Conservation (phyloP, 2,113 vertebrate genomes). For the Stigmatopora argus region DNA sequence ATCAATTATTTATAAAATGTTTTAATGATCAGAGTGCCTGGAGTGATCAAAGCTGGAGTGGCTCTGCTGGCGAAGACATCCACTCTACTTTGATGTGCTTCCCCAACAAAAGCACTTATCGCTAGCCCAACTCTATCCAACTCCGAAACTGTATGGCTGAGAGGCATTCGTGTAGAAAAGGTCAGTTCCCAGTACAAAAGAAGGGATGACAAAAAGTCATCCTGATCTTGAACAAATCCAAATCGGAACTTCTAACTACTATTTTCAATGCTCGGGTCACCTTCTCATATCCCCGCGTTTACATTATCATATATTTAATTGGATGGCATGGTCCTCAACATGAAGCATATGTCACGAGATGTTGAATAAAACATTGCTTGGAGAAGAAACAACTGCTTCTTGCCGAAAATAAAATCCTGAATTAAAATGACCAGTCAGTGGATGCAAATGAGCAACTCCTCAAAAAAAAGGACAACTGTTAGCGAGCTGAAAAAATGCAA, state of each 20-base stretch:
- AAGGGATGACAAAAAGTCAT: slow-evolving; percentile 13
- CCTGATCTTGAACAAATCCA: slow-evolving; percentile 22
- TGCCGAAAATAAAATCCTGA: slow-evolving; percentile 38
- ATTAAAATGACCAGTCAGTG: slow-evolving; percentile 48
- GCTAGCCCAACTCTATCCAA: slow-evolving; percentile 59
- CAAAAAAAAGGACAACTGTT: slow-evolving; percentile 38
- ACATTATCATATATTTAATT: slow-evolving; percentile 65
- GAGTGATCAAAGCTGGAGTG: slow-evolving; percentile 79
- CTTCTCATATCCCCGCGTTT: slow-evolving; percentile 38
- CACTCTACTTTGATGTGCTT: slow-evolving; percentile 70
- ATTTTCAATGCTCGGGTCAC: slow-evolving; percentile 50
- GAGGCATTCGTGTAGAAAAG: slow-evolving; percentile 39
- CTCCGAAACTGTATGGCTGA: slow-evolving; percentile 48
- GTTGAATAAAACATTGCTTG: slow-evolving; percentile 66
- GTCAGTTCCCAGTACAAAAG: slow-evolving; percentile 46
- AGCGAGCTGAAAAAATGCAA: slow-evolving; percentile 29
- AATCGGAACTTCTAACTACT: slow-evolving; percentile 15
- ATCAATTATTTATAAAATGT: slow-evolving; percentile 88
- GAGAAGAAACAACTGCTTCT: slow-evolving; percentile 43
- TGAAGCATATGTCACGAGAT: slow-evolving; percentile 51
- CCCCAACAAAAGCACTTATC: slow-evolving; percentile 72
- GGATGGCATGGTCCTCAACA: slow-evolving; percentile 45
- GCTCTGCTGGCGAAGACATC: slow-evolving; percentile 67
- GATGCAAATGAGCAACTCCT: slow-evolving; percentile 56
- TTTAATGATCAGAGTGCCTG: slow-evolving; percentile 75